Base-by-base conservation (phyloP, 2,113 vertebrate genomes). In the Coryphaenoides rupestris region DNA sequence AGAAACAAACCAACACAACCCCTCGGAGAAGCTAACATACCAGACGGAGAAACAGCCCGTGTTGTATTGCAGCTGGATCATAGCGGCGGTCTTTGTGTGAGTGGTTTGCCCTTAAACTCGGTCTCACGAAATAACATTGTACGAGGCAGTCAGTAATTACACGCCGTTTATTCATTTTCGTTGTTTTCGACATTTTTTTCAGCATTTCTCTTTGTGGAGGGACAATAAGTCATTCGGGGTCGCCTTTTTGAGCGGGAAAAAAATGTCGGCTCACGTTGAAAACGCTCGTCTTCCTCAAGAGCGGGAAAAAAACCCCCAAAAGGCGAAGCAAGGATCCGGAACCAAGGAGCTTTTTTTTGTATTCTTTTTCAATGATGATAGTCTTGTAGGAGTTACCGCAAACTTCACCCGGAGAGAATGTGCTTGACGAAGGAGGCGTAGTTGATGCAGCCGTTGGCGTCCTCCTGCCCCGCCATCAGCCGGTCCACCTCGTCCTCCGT, bases 381-480 rank as follows among this genome's bases (percentile, higher is more conserved):
- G 33, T 40, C 33, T 12, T 40, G 13, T 2, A 10, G 33, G 33
- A 7, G 9, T 9, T 9, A 7, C 5, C 7, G 33, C 22, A n/a
- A n/a, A 1, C 0, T 73, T 96, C 86, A 99, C 74, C 92, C 94
- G 2, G 95, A 92, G 84, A 99, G 92, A 78, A 99, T 96, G 57
- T 99, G 95, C 53, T 97, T 98, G 69, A 98, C 95, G 50, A 99
- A 98, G 1, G 95, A 96, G 82, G 84, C 89, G 0, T 99, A 99
- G 89, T 98, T 99, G 91, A 99, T 98, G 73, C 94, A 97, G 24
- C 97, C 97, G 0, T 98, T 98, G 79, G 95, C 89, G 13, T 99
- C 97, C 70, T 99, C 97, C 63, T 99, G 97, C n/a, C 96, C 97
- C 0, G 93, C 90, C 96, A 99, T 96, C 56, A 99, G 26, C 61